Percentiles rank a stretch among this genome's conserved stretches.
Conservation (phyloP, 2,888 invertebrate species). For the Agriotes lineatus region DNA sequence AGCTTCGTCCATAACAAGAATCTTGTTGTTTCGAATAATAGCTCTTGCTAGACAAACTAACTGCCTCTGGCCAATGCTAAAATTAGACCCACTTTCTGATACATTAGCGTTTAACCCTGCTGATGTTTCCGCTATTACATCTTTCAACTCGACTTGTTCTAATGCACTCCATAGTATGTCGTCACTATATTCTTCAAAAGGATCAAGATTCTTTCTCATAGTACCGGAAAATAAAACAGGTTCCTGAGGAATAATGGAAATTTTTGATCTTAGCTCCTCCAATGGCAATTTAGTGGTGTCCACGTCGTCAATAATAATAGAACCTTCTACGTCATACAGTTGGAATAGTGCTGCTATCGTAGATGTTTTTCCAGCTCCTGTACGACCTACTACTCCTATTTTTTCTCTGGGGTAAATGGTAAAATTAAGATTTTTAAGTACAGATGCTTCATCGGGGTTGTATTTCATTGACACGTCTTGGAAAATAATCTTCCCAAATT, state of each 20-base stretch:
- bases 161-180: constrained; percentile 84
- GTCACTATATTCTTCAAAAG: constrained; percentile 85
- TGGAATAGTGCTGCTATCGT: constrained; percentile 85
- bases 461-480: constrained; percentile 80
- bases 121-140: constrained; percentile 70
- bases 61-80: constrained; percentile 70
- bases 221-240: constrained; percentile 90
- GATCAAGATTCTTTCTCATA: constrained; percentile 90
- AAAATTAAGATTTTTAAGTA: constrained; percentile 80
- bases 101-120: constrained; percentile 76
- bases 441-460: constrained; percentile 76
- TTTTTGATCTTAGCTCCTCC: constrained; percentile 79
- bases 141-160: constrained; percentile 64
- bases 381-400: constrained; percentile 85
- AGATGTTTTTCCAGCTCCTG: constrained; percentile 89
- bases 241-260: constrained; percentile 90
- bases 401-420: constrained; percentile 77
- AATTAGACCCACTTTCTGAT: constrained; percentile 72
- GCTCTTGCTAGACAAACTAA: constrained; percentile 77
- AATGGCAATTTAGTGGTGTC: constrained; percentile 80
- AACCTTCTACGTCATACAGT: constrained; percentile 82
- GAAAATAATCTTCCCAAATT: constrained; percentile 77
- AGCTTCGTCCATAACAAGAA: constrained; percentile 72
- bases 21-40: constrained; percentile 64
- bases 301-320: constrained; percentile 84